A percentile compares a stretch with the other conserved stretches of the same genome.
These are phyloP conservation scores for Phalacrocorax aristotelis DNA, from an alignment of 2,113 vertebrate species.

Conservation along the genomic window DNA sequence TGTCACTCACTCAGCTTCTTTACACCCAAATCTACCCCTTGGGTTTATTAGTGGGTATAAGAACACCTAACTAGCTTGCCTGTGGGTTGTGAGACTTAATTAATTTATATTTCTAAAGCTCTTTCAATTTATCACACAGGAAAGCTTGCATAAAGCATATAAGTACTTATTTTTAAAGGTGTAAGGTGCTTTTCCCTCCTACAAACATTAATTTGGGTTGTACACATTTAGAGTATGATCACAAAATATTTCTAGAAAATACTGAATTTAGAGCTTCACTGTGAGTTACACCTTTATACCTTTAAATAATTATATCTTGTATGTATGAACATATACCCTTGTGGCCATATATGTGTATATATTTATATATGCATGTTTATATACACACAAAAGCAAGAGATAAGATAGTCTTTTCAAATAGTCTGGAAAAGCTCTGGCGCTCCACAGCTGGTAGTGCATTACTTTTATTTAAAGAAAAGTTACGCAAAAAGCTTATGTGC, in stretches of 20 bases:
- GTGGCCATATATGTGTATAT: neutral
- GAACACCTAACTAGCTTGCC: neutral
- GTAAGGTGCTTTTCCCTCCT: neutral
- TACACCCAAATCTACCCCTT: neutral
- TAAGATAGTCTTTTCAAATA: slow-evolving; percentile 18
- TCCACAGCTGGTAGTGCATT: slow-evolving; percentile 2
- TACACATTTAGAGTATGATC: neutral
- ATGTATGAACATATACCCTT: neutral
- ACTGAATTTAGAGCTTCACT: neutral
- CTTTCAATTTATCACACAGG: neutral
- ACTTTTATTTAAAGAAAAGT: slow-evolving; percentile 42
- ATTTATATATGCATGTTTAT: slow-evolving; percentile 5
- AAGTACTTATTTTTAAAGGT: neutral
- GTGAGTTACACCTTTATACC: neutral
- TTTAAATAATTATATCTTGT: neutral
- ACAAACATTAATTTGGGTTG: neutral
- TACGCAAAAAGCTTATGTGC: neutral
- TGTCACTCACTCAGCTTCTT: slow-evolving; percentile 4
- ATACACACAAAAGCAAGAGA: neutral
- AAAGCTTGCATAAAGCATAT: neutral
- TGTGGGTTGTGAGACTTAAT: neutral
- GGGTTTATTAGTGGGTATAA: neutral
- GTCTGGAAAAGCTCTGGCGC: neutral
- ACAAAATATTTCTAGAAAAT: neutral
- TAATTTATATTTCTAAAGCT: neutral